Base-by-base conservation (phyloP, 1,140 invertebrate genomes). In the Formica exsecta region DNA sequence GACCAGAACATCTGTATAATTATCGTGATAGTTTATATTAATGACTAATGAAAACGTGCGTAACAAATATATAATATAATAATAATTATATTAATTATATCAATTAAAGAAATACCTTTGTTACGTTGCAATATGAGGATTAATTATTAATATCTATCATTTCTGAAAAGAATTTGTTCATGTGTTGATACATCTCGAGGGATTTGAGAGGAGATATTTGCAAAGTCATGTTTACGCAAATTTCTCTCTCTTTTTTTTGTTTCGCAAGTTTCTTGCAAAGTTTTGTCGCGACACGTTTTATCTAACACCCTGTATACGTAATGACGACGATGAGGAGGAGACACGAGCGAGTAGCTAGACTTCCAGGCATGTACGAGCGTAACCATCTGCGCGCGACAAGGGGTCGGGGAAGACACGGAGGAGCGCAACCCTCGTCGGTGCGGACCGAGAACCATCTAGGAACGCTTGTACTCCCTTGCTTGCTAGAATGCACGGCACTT, bases 321-420 rank as follows among this genome's bases (percentile, higher is more conserved):
- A 59, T 44, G 76, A 89, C 65, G 77, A 77, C 65, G 71, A 89
- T 59, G 16, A 62, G 62, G 85, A 64, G 51, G 48, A 62, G 80
- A 73, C 38, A 62, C 9, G 64, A 85, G 51, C 74, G 75, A 89
- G 84, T 64, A 86, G 71, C 75, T 77, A 76, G 74, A 79, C 74
- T 41, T 65, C 62, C 48, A 68, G 79, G 75, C 74, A 68, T 79
- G 75, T 79, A 79, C 75, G 64, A 86, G 84, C 61, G 51, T 68
- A 68, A 85, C 88, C 89, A 90, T 89, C 88, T 89, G 89, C 74
- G 85, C 66, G 61, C 89, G 85, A 87, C 85, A 61, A 87, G 77
- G 70, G 38, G 13, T 66, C 44, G 44, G 51, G 71, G 51, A 65
- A 68, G 62, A 87, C 74, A 44, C 61, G 81, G n/a, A 83, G 25